Conservation (phyloP, 2,888 invertebrate genomes). For the Amiota mariae region DNA sequence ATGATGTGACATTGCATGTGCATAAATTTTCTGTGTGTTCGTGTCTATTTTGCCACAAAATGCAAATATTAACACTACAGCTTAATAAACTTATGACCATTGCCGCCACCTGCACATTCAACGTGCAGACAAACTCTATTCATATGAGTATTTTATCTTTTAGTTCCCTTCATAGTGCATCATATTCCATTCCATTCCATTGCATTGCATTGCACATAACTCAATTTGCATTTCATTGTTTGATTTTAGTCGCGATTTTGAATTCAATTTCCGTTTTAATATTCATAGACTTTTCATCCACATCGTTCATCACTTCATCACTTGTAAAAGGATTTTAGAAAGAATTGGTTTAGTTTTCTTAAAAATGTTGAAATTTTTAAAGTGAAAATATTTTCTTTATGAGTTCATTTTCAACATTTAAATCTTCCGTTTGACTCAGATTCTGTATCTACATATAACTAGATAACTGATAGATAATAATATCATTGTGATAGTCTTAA, state of each 20-base stretch:
- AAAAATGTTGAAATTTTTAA: no score
- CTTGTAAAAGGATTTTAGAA: no score
- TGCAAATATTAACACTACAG: conserved; percentile 25
- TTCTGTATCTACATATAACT: no score
- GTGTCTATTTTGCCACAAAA: neutral
- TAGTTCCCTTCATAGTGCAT: neutral
- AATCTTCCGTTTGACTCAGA: no score
- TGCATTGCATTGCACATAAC: neutral
- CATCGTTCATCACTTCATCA: no score
- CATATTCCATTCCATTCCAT: neutral
- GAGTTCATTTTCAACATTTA: no score
- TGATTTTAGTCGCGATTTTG: neutral
- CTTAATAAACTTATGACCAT: neutral
- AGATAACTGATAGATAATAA: no score
- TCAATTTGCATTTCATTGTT: conserved; percentile 8
- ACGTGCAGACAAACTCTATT: no score
- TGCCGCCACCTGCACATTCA: no score
- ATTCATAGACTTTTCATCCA: neutral
- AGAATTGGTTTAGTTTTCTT: no score
- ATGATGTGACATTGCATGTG: conserved; percentile 44
- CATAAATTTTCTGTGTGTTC: neutral
- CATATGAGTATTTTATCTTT: no score
- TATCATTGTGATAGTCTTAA: conserved; percentile 34
- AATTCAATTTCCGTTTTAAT: conserved; percentile 14
- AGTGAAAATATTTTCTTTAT: no score